Evolutionary conservation across 2,888 invertebrate genomes (phyloP).

Genomic region (Orchesellides sinensis): DNA sequence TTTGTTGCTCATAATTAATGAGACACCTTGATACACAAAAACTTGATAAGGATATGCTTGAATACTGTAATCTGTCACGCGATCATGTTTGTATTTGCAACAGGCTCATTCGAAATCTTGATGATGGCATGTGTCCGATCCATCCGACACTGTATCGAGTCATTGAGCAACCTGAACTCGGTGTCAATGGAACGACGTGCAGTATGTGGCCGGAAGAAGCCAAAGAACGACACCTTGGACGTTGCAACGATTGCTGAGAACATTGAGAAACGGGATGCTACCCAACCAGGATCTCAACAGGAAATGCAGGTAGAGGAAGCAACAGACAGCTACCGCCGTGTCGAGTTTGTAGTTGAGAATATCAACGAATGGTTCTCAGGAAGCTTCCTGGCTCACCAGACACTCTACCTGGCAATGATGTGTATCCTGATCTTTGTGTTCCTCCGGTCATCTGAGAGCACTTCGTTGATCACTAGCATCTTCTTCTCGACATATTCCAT

Average conservation of each 20-base stretch:
- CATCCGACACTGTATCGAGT: conserved; percentile 74
- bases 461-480: conserved; percentile 70
- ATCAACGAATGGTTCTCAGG: conserved; percentile 74
- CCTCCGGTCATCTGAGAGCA: conserved; percentile 68
- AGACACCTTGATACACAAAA: too few species aligned
- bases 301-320: conserved; percentile 74
- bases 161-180: conserved; percentile 63
- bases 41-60: too few species aligned
- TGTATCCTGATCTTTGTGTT: conserved; percentile 74
- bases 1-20: background rate
- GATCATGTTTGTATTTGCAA: too few species aligned
- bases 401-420: conserved; percentile 74
- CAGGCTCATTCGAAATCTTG: conserved; percentile 73
- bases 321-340: conserved; percentile 72
- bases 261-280: conserved; percentile 74
- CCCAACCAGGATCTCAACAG: conserved; percentile 72
- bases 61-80: too few species aligned
- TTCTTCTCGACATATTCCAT: conserved; percentile 73
- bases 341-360: conserved; percentile 73
- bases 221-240: conserved; percentile 74
- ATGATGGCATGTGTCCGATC: conserved; percentile 73
- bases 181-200: conserved; percentile 73
- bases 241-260: conserved; percentile 74
- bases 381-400: conserved; percentile 73
- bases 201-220: conserved; percentile 73